These are phyloP conservation scores for Sander vitreus DNA, from an alignment of 2,113 vertebrate species.

Conservation along the genomic window DNA sequence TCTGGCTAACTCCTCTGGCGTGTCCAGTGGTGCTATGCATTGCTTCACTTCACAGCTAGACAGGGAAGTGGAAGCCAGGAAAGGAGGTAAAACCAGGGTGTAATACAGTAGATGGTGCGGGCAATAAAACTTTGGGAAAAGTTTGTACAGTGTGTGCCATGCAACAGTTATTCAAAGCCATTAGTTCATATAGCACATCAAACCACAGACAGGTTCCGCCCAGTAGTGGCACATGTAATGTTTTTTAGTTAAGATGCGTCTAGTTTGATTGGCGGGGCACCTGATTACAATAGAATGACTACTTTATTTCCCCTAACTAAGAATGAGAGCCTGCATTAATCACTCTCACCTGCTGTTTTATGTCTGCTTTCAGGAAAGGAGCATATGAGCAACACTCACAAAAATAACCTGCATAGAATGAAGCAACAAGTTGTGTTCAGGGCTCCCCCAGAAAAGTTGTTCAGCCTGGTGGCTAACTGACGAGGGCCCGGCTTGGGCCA, in stretches of 20 bases:
- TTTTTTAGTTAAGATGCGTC: constrained; percentile 35
- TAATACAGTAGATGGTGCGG: neutral
- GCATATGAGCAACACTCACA: neutral
- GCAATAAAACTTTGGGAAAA: constrained; percentile 11
- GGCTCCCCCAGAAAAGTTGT: no score
- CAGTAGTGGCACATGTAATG: neutral
- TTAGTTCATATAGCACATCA: constrained; percentile 14
- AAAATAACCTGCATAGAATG: neutral
- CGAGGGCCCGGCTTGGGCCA: no score
- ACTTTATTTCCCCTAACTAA: neutral
- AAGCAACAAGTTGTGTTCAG: neutral
- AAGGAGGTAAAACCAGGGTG: neutral
- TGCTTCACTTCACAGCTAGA: constrained; percentile 27
- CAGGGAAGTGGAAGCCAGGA: neutral
- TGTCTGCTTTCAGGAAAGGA: constrained; percentile 4
- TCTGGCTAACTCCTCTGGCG: constrained; percentile 44
- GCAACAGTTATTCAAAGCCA: constrained; percentile 12
- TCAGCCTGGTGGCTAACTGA: no score
- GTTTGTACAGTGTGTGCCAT: neutral
- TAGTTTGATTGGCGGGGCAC: constrained; percentile 36
- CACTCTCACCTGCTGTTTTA: constrained; percentile 41
- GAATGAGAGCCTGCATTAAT: constrained; percentile 29
- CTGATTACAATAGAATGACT: constrained; percentile 24
- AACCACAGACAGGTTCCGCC: constrained; percentile 34
- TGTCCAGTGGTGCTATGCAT: constrained; percentile 10